Conservation (phyloP, 2,113 vertebrate genomes). For the Rissa tridactyla region DNA sequence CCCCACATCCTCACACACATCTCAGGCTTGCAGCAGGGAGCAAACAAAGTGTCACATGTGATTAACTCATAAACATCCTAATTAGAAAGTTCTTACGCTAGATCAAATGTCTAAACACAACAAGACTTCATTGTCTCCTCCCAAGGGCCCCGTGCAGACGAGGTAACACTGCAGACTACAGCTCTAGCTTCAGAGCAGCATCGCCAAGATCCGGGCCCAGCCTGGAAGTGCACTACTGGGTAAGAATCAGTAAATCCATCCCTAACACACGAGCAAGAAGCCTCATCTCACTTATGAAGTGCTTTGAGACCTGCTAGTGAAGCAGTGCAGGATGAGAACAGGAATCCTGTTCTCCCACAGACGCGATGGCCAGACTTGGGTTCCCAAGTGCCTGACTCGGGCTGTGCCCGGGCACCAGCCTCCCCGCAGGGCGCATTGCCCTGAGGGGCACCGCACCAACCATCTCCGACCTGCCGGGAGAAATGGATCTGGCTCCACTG, state of each 20-base stretch:
- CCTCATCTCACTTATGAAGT: background rate
- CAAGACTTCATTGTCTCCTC: background rate
- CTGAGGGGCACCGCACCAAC: accelerated
- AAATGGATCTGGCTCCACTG: background rate
- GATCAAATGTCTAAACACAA: background rate
- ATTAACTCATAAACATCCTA: slow-evolving; percentile 25
- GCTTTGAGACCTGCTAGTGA: background rate
- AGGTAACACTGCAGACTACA: background rate
- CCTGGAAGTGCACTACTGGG: background rate
- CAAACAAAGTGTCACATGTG: background rate
- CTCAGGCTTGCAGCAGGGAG: background rate
- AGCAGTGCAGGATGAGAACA: background rate
- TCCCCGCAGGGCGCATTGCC: background rate
- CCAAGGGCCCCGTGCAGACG: accelerated
- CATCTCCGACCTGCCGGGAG: background rate
- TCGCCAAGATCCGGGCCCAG: background rate
- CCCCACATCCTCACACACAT: slow-evolving; percentile 15
- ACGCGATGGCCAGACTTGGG: accelerated
- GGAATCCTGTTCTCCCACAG: accelerated
- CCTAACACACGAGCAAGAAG: background rate
- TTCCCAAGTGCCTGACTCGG: accelerated
- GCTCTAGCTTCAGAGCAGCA: background rate
- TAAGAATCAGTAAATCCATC: background rate
- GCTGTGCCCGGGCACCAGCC: background rate
- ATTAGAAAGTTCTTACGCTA: background rate